Conservation (phyloP, 2,797 vertebrate species). For the Rhyacichthys aspro region DNA sequence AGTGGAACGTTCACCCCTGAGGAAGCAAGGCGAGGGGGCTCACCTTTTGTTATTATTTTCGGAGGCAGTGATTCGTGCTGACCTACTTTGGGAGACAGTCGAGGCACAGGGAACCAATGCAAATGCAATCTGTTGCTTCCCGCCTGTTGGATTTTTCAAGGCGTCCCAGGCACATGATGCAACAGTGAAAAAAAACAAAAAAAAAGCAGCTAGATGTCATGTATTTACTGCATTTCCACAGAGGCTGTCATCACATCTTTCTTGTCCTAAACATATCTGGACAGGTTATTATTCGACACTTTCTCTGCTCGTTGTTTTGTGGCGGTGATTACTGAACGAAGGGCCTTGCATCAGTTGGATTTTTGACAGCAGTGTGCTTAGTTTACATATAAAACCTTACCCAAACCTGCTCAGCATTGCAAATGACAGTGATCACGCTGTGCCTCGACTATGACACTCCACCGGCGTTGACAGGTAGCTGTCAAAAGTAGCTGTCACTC, state of each 20-base stretch:
- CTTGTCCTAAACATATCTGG: conserved; percentile 30
- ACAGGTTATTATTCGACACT: conserved; percentile 17
- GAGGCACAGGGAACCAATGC: conserved; percentile 61
- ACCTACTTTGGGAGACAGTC: conserved; percentile 75
- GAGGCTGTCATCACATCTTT: conserved; percentile 16
- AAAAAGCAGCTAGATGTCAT: conserved; percentile 27
- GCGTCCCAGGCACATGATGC: conserved; percentile 50
- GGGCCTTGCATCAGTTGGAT: conserved; percentile 26
- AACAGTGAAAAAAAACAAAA: conserved; percentile 12
- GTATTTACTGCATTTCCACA: conserved; percentile 26
- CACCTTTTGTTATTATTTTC: conserved; percentile 79
- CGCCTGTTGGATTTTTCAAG: conserved; percentile 65
- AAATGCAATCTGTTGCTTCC: conserved; percentile 72
- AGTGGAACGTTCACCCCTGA: conserved; percentile 48
- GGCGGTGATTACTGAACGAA: conserved; percentile 28
- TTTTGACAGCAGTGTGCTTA: conserved; percentile 44
- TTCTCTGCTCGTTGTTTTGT: conserved; percentile 24
- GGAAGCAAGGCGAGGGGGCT: conserved; percentile 54
- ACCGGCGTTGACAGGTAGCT: conserved; percentile 57
- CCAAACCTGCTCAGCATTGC: conserved; percentile 62
- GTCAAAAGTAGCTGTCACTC: conserved; percentile 62
- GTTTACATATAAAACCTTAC: conserved; percentile 41
- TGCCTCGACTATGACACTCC: conserved; percentile 49
- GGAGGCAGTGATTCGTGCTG: conserved; percentile 64
- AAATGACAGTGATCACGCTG: conserved; percentile 66